These are phyloP conservation scores for Laupala kohalensis DNA, from an alignment of 1,140 invertebrate species.

Conservation along the genomic window DNA sequence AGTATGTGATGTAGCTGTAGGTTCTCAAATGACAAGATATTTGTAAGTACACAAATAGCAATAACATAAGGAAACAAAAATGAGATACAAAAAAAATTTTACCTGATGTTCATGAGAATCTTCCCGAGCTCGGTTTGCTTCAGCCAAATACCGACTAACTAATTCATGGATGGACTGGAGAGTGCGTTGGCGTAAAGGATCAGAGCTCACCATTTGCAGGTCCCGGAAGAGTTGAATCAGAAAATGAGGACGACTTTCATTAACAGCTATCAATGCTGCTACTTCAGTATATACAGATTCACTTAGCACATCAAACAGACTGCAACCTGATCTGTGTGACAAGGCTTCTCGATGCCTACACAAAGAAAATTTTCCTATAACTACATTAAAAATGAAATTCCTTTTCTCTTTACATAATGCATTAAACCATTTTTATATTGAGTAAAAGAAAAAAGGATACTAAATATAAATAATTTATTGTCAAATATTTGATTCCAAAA, in stretches of 20 bases:
- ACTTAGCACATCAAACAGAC: slow-evolving; percentile 30
- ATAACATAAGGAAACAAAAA: too few species aligned
- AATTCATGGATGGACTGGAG: slow-evolving; percentile 41
- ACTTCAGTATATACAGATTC: slow-evolving; percentile 57
- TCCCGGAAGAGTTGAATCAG: slow-evolving; percentile 50
- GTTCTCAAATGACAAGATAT: too few species aligned
- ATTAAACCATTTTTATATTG: too few species aligned
- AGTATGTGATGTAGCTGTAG: background rate
- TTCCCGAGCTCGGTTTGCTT: background rate
- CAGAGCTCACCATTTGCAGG: slow-evolving; percentile 47
- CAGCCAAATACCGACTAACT: slow-evolving; percentile 6
- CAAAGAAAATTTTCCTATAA: too few species aligned
- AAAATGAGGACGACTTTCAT: slow-evolving; percentile 51
- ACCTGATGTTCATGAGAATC: background rate
- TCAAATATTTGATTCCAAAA: too few species aligned
- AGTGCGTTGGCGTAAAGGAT: slow-evolving; percentile 43
- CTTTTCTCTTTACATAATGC: too few species aligned
- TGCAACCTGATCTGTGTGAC: background rate
- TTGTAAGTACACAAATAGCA: too few species aligned
- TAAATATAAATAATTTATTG: too few species aligned
- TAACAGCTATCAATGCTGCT: slow-evolving; percentile 51
- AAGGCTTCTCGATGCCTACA: background rate
- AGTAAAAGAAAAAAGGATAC: too few species aligned
- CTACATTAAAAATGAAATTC: too few species aligned
- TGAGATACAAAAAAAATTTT: background rate